These are phyloP conservation scores for Solea senegalensis DNA, from an alignment of 2,113 vertebrate species.

Conservation along the genomic window DNA sequence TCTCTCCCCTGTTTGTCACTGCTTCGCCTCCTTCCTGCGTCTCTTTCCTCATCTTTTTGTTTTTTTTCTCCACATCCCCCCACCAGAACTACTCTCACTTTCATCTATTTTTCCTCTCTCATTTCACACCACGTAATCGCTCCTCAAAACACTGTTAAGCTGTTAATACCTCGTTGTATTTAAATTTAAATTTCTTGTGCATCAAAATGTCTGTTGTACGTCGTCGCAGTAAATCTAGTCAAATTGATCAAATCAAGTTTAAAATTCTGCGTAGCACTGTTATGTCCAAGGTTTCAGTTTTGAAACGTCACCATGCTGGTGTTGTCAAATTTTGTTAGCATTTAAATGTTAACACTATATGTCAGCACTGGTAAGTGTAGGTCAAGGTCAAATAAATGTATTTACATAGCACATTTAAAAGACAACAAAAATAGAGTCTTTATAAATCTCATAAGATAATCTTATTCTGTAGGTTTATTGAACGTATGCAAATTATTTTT, in stretches of 20 bases:
- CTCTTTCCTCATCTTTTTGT: constrained; percentile 11
- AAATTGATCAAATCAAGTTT: not conserved
- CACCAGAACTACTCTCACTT: constrained; percentile 2
- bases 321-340: too few species aligned
- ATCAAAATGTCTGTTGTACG: not conserved
- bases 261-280: too few species aligned
- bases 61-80: constrained; percentile 26
- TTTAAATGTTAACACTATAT: too few species aligned
- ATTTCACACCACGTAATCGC: constrained; percentile 23
- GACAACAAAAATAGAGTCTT: too few species aligned
- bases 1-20: constrained; percentile 42
- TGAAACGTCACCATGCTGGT: too few species aligned
- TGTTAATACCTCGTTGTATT: constrained; percentile 13
- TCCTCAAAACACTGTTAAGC: constrained; percentile 18
- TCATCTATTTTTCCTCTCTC: constrained; percentile 11
- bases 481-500: too few species aligned
- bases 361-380: too few species aligned
- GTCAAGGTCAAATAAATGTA: too few species aligned
- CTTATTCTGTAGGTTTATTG: too few species aligned
- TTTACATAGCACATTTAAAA: too few species aligned
- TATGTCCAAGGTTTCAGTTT: too few species aligned
- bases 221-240: not conserved
- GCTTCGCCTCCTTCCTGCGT: constrained; percentile 28
- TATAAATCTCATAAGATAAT: too few species aligned
- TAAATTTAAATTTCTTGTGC: constrained; percentile 5